Evolutionary conservation across 2,888 invertebrate genomes (phyloP), one percentile per base, ranked within the genome.

Genomic region (Venusia cambrica): DNA sequence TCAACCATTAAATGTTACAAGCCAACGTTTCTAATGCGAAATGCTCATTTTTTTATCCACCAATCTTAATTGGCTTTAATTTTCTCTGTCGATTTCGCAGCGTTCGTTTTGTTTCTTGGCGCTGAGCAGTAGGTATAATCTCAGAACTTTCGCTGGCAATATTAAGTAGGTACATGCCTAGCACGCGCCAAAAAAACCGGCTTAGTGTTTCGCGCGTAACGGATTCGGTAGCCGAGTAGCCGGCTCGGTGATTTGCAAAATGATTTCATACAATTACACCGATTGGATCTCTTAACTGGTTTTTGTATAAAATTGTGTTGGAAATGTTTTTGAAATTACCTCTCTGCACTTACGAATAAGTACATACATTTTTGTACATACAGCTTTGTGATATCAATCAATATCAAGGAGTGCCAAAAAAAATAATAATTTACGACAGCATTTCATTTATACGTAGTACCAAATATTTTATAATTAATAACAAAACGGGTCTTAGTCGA

Each of bases 201-300:
- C 68, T 77, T 73, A 64, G 72, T 72, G 76, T 73, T 79, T 74
- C 69, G 73, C 80, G 83, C 83, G 84, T 84, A 85, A 84, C 84
- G 83, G 84, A 75, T 61, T 62, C 81, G 66, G 83, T 81, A 83
- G 84, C 80, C 30, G 26, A 38, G 44, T 38, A 45, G 45, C 45
- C 36, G 30, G 28, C 42, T 42, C 44, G 49, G 52, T 54, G 52
- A 56, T 56, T 52, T 52, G 56, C 51, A 49, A 56, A 54, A 52
- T 56, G 52, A 54, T 54, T 56, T 54, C 47, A 56, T 52, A 51
- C 51, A 47, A 51, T 54, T 54, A 54, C 43, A 45, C 40, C 40
- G 52, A 56, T 52, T 52, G 54, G 52, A 54, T 52, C 52, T 51
- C 35, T 34, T 48, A 51, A 48, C 51, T 45, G 45, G 44, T 48